Evolutionary conservation across 1,140 invertebrate genomes (phyloP).

Genomic region (Neotoxoptera formosana): DNA sequence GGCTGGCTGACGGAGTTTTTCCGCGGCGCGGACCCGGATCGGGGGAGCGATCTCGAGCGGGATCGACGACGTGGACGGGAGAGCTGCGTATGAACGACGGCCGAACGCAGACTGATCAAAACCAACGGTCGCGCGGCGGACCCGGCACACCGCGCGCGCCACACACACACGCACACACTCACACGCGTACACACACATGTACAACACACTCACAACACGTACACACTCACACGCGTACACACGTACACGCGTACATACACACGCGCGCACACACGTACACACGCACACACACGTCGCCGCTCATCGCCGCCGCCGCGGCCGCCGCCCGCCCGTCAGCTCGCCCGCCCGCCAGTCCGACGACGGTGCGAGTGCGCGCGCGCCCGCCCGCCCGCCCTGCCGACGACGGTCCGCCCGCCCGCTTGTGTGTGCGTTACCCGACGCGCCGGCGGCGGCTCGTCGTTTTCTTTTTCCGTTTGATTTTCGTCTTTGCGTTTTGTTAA

Average conservation of each 20-base stretch:
- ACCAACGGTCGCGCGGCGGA: background rate
- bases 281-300: too few relatives aligned
- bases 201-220: too few relatives aligned
- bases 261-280: background rate
- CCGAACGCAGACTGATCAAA: slow-evolving; percentile 31
- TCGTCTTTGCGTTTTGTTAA: background rate
- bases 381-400: background rate
- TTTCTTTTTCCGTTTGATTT: background rate
- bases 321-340: background rate
- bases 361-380: background rate
- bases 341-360: background rate
- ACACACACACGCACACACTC: background rate
- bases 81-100: slow-evolving; percentile 20
- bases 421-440: background rate
- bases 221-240: too few relatives aligned
- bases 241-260: background rate
- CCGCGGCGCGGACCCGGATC: background rate
- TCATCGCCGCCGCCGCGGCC: background rate
- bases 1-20: background rate
- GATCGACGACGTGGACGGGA: background rate
- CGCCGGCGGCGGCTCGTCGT: background rate
- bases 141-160: background rate
- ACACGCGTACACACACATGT: too few relatives aligned
- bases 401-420: background rate
- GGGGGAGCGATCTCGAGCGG: background rate